Conservation (phyloP, 2,113 vertebrate genomes). For the Paradoxurus hermaphroditus region DNA sequence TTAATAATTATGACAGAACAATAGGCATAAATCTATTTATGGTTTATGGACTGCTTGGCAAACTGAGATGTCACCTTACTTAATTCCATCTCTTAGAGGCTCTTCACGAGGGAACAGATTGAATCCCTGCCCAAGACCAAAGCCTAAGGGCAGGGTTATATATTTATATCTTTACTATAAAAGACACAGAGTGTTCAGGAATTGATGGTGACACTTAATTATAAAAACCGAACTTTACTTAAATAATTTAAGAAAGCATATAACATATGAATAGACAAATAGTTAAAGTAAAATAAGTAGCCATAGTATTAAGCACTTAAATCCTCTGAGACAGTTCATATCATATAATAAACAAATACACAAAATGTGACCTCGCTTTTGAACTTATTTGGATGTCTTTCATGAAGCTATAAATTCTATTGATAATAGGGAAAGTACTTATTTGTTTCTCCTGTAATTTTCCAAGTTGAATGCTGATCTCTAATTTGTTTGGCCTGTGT, state of each 20-base stretch:
- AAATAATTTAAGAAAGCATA: neutral
- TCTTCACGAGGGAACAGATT: neutral
- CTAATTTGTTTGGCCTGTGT: neutral
- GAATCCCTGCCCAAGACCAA: neutral
- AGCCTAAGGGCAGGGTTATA: neutral
- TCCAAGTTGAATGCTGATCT: neutral
- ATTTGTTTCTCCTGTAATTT: neutral
- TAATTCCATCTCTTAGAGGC: neutral
- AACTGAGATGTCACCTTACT: neutral
- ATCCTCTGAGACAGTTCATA: neutral
- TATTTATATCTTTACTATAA: neutral
- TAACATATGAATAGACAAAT: neutral
- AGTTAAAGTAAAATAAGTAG: neutral
- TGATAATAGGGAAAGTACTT: neutral
- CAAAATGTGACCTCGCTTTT: neutral
- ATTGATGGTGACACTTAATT: neutral
- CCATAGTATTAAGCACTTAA: neutral
- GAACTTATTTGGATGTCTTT: neutral
- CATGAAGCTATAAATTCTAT: neutral
- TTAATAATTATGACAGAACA: conserved; percentile 59
- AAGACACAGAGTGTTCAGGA: neutral
- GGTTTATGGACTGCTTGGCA: neutral
- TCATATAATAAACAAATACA: neutral
- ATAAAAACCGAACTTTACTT: neutral
- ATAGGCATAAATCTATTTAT: neutral